phyloP scores from a whole-genome alignment of 2,888 invertebrate genomes.

The Cabera pusaria region DNA sequence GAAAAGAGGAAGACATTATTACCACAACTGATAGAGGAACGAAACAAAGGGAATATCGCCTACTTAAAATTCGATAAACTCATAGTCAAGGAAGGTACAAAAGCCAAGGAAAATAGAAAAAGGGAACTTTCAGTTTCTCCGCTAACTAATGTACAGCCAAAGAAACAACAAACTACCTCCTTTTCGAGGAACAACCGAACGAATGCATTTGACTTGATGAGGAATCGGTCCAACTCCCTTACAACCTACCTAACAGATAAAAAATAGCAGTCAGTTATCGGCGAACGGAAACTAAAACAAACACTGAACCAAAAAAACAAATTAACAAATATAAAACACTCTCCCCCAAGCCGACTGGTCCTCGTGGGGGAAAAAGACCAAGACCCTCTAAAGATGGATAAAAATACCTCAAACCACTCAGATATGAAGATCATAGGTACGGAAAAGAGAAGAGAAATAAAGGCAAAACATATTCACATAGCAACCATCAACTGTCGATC shows the following conservation, averaged over 20 bases:
- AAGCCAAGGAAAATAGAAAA: too few species aligned
- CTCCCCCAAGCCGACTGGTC: conserved; percentile 31
- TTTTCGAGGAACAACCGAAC: conserved; percentile 3
- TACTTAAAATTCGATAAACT: conserved; percentile 3
- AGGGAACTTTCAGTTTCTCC: too few species aligned
- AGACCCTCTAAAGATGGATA: conserved; percentile 18
- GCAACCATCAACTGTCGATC: conserved; percentile 13
- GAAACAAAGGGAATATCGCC: background rate
- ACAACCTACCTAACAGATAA: conserved; percentile 10
- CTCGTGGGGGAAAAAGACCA: conserved; percentile 28
- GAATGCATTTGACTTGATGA: conserved; percentile 23
- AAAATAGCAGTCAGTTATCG: conserved; percentile 16
- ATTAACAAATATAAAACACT: too few species aligned
- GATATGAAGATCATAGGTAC: too few species aligned
- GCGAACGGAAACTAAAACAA: conserved; percentile 20
- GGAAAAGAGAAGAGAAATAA: too few species aligned
- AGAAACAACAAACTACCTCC: too few species aligned
- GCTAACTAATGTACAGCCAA: too few species aligned
- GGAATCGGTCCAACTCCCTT: conserved; percentile 20
- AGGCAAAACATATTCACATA: too few species aligned
- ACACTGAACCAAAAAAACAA: too few species aligned
- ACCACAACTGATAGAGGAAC: background rate
- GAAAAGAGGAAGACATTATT: background rate
- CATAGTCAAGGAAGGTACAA: background rate
- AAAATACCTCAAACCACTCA: background rate